Evolutionary conservation across 2,113 vertebrate genomes (phyloP).

Genomic region (Vulpes vulpes): DNA sequence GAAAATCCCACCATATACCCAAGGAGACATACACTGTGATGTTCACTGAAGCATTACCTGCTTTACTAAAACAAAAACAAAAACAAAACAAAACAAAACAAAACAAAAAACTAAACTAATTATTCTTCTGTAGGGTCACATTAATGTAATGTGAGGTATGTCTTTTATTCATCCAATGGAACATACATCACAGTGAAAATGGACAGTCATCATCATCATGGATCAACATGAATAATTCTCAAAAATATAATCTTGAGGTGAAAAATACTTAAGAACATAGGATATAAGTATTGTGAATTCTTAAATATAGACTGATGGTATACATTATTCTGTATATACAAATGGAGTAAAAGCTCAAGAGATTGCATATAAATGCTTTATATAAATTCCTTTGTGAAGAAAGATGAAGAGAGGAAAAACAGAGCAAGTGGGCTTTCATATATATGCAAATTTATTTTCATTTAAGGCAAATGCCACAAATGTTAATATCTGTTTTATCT

Average conservation of each 20-base stretch:
- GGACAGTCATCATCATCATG: background rate
- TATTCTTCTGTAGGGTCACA: background rate
- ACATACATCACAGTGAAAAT: background rate
- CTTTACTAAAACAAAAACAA: constrained; percentile 7
- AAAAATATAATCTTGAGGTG: background rate
- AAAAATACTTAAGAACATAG: background rate
- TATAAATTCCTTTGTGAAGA: background rate
- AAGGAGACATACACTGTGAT: background rate
- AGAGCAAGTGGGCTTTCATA: background rate
- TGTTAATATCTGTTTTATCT: background rate
- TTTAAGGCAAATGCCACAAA: background rate
- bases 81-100: background rate
- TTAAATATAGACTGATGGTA: background rate
- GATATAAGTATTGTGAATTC: background rate
- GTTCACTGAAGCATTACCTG: background rate
- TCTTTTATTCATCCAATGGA: background rate
- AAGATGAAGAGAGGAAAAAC: background rate
- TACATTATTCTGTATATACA: background rate
- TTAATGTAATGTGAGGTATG: background rate
- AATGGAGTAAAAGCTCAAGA: background rate
- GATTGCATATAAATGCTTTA: background rate
- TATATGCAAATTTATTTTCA: background rate
- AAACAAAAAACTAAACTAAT: background rate
- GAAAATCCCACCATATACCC: background rate
- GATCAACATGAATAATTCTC: background rate